Percentiles rank a stretch among this genome's conserved stretches.
Conservation (phyloP, 2,888 invertebrate species). For the Drosophila suboccidentalis region DNA sequence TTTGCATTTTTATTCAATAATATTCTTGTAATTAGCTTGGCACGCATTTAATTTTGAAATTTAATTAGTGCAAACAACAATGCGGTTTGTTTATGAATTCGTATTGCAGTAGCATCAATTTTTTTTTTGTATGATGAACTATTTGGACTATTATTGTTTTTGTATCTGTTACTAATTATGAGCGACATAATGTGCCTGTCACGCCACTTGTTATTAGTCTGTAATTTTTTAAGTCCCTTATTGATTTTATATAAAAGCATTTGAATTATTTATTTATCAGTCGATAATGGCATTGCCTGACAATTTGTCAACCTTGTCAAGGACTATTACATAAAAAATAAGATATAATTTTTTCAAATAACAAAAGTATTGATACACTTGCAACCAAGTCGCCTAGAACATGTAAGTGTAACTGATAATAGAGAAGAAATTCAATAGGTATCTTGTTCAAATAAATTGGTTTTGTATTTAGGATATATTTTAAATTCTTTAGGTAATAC, state of each 20-base stretch:
- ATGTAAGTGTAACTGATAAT: too few relatives aligned
- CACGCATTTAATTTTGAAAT: constrained; percentile 67
- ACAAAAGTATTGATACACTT: not conserved
- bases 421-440: too few relatives aligned
- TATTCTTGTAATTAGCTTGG: constrained; percentile 71
- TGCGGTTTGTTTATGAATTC: constrained; percentile 66
- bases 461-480: too few relatives aligned
- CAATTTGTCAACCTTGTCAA: constrained; percentile 29
- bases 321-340: not conserved
- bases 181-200: constrained; percentile 58
- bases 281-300: constrained; percentile 28
- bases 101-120: constrained; percentile 44
- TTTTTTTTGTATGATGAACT: constrained; percentile 2
- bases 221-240: constrained; percentile 23
- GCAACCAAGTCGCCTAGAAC: too few relatives aligned
- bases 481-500: too few relatives aligned
- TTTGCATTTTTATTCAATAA: constrained; percentile 45
- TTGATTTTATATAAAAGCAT: constrained; percentile 31
- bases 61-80: constrained; percentile 73
- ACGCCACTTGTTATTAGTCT: constrained; percentile 35
- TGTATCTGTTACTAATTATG: constrained; percentile 47
- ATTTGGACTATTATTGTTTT: constrained; percentile 20
- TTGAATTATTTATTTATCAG: constrained; percentile 39
- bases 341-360: not conserved
- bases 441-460: too few relatives aligned